Conservation (phyloP, 92 coral and sea anemone genomes). For the Ricordea florida region DNA sequence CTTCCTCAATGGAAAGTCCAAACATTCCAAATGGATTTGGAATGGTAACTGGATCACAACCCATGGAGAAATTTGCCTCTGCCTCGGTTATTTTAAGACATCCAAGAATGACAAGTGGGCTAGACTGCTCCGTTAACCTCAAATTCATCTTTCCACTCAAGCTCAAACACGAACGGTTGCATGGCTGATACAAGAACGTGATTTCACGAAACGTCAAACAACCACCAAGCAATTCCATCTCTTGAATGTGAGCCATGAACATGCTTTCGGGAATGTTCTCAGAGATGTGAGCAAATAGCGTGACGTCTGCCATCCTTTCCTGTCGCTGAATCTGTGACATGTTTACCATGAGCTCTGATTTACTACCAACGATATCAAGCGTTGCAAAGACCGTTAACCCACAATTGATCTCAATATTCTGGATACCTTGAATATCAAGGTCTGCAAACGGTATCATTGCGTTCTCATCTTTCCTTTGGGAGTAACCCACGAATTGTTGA, state of each 20-base stretch:
- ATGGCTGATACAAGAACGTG: not conserved
- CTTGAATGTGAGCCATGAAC: not conserved
- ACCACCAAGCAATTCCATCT: conserved; percentile 9
- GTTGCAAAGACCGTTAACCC: conserved; percentile 1
- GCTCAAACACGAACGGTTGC: not conserved
- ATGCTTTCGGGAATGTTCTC: not conserved
- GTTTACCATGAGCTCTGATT: not conserved
- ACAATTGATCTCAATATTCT: not conserved
- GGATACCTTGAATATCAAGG: not conserved
- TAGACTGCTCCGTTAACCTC: not conserved
- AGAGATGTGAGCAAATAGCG: not conserved
- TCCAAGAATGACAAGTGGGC: not conserved
- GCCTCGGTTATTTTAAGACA: not conserved
- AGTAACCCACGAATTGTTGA: not conserved
- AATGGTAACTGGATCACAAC: not conserved
- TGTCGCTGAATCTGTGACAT: not conserved
- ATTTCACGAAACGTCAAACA: not conserved
- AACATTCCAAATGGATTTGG: conserved; percentile 13
- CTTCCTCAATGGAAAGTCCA: not conserved
- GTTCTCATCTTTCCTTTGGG: too few species aligned
- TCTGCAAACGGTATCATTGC: not conserved
- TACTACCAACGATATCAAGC: not conserved
- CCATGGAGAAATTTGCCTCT: not conserved
- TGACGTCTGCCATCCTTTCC: not conserved
- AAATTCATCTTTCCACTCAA: not conserved